phyloP scores from a whole-genome alignment of 2,888 invertebrate genomes.

The Campopleginae sp. region DNA sequence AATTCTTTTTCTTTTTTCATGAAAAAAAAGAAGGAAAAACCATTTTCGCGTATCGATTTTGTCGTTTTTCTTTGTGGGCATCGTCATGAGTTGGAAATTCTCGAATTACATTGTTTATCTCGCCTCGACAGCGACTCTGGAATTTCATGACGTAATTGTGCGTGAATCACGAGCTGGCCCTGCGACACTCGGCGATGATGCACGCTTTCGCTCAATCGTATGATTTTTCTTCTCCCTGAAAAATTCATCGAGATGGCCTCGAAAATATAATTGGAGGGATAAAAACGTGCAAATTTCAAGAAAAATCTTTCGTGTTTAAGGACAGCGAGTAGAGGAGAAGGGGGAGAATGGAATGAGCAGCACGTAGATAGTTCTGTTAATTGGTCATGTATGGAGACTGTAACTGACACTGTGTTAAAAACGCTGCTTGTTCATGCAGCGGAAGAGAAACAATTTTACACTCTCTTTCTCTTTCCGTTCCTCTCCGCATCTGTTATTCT shows the following conservation, averaged over 20 bases:
- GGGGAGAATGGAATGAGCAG: neutral
- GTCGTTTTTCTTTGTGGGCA: too few species aligned
- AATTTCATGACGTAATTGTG: conserved; percentile 11
- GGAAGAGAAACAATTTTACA: conserved; percentile 33
- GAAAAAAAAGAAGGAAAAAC: too few species aligned
- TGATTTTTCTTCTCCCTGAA: conserved; percentile 24
- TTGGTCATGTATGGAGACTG: conserved; percentile 55
- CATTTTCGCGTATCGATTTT: too few species aligned
- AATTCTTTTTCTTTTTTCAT: neutral
- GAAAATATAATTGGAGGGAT: neutral
- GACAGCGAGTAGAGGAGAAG: conserved; percentile 19
- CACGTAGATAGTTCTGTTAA: conserved; percentile 39
- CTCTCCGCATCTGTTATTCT: conserved; percentile 3
- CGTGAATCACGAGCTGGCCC: conserved; percentile 39
- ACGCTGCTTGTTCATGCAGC: conserved; percentile 60
- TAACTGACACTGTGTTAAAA: conserved; percentile 62
- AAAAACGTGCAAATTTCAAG: neutral
- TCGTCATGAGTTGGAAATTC: neutral
- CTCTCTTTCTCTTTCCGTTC: conserved; percentile 9
- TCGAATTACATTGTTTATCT: neutral
- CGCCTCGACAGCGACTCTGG: neutral
- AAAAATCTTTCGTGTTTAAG: neutral
- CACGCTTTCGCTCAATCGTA: conserved; percentile 22
- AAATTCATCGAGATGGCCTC: conserved; percentile 20
- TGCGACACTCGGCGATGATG: conserved; percentile 20